phyloP scores from a whole-genome alignment of 37 sponge, comb jelly and placozoan genomes.

The Beroe forskalii region DNA sequence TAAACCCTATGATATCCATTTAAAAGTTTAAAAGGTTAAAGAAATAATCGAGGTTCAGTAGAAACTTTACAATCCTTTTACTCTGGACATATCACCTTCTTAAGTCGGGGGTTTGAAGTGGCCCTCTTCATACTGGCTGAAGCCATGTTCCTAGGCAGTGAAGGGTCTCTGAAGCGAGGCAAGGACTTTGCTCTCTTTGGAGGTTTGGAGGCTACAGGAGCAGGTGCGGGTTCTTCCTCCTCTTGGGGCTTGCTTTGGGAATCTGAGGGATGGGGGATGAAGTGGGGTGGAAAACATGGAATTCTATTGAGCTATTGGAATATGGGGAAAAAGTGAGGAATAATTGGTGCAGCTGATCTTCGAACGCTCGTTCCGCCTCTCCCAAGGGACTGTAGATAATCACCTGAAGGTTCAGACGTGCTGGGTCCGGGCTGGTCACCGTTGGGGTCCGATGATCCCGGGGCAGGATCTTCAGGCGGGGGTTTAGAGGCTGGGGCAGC shows the following conservation, averaged over 20 bases:
- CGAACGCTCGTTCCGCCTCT: too few species aligned
- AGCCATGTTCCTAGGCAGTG: constrained; percentile 46
- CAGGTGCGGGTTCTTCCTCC: background rate
- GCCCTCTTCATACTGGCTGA: constrained; percentile 28
- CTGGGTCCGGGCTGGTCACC: background rate
- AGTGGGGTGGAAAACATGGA: too few species aligned
- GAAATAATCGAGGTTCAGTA: too few species aligned
- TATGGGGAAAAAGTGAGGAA: too few species aligned
- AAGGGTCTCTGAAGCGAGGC: constrained; percentile 36
- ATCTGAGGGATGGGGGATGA: background rate
- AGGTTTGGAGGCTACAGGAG: background rate
- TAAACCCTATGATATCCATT: too few species aligned
- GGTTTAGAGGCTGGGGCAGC: too few species aligned
- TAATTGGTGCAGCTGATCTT: too few species aligned
- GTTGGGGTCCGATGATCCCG: background rate
- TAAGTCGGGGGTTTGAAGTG: background rate
- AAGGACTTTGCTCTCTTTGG: constrained; percentile 46
- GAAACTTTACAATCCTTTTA: too few species aligned
- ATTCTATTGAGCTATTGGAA: too few species aligned
- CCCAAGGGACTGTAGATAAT: too few species aligned
- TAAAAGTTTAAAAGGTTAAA: too few species aligned
- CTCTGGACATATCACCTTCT: background rate
- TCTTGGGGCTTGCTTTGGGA: background rate
- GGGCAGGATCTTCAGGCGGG: background rate
- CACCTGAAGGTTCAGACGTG: too few species aligned